These are phyloP conservation scores for Pemphredon lugubris DNA, from an alignment of 2,888 invertebrate genomes.

Conservation along the genomic window DNA sequence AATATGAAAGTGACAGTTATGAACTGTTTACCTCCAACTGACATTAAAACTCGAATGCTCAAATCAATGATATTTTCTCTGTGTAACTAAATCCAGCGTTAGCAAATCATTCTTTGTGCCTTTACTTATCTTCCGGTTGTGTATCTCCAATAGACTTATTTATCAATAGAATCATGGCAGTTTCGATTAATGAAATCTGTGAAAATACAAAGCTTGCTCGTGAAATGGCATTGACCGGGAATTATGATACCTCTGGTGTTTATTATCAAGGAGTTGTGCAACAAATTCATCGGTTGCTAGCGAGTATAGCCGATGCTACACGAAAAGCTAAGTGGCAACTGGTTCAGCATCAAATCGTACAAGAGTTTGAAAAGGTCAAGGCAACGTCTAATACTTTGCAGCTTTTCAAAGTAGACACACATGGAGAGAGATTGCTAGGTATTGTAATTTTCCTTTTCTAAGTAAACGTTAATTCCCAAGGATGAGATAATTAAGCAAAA, in stretches of 20 bases:
- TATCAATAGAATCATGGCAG: slow-evolving; percentile 85
- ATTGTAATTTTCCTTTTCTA: too few relatives aligned
- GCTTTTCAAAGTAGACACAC: slow-evolving; percentile 88
- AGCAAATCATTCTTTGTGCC: not conserved
- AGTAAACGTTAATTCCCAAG: not conserved
- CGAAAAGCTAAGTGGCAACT: slow-evolving; percentile 95
- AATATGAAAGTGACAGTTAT: not conserved
- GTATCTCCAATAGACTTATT: not conserved
- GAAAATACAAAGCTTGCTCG: slow-evolving; percentile 97
- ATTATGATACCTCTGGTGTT: slow-evolving; percentile 96
- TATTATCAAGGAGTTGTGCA: slow-evolving; percentile 97
- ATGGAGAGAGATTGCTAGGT: slow-evolving; percentile 81
- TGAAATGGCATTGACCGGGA: slow-evolving; percentile 96
- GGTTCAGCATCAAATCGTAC: slow-evolving; percentile 93
- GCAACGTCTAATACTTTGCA: slow-evolving; percentile 89
- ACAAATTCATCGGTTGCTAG: slow-evolving; percentile 92
- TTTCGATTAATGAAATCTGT: slow-evolving; percentile 94
- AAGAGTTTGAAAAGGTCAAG: slow-evolving; percentile 95
- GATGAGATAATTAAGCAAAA: slow-evolving; percentile 8
- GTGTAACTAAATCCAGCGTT: not conserved
- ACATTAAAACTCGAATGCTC: not conserved
- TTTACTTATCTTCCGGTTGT: not conserved
- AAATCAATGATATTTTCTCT: not conserved
- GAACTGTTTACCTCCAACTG: not conserved
- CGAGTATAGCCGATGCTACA: slow-evolving; percentile 89